A percentile compares a stretch with the other conserved stretches of the same genome.
Conservation (phyloP, 2,113 vertebrate genomes). For the Chunga burmeisteri region DNA sequence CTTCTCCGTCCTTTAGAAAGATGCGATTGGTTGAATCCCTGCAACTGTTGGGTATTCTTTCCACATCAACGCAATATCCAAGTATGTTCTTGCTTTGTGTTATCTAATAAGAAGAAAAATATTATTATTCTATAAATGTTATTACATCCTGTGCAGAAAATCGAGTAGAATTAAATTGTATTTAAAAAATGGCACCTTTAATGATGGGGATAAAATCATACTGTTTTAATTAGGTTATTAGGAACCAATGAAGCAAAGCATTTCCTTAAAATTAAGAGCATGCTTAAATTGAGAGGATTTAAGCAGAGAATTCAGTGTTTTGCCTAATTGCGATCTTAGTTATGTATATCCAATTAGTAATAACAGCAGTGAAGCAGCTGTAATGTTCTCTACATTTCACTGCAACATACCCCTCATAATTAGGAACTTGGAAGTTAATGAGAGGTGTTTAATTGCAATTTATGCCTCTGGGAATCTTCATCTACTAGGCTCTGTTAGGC, state of each 20-base stretch:
- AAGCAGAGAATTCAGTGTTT: background rate
- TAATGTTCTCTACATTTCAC: background rate
- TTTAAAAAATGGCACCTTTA: background rate
- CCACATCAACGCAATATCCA: slow-evolving; percentile 19
- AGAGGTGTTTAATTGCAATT: slow-evolving; percentile 17
- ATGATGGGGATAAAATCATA: background rate
- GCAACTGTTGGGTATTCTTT: slow-evolving; percentile 56
- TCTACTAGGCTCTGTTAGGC: background rate
- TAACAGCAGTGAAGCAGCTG: background rate
- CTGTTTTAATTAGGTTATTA: slow-evolving; percentile 5
- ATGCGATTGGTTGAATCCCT: background rate
- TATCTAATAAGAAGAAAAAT: background rate
- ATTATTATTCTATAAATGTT: background rate
- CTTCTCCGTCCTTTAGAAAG: background rate
- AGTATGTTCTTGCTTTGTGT: background rate
- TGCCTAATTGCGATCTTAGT: background rate
- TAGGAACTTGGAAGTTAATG: slow-evolving; percentile 18
- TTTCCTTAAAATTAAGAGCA: background rate
- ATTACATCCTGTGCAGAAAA: background rate
- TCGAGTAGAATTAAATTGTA: background rate
- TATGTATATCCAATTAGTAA: background rate
- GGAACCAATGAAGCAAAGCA: background rate
- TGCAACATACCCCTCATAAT: background rate
- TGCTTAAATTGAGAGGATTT: background rate
- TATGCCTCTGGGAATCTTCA: background rate